These are phyloP conservation scores for Eospalax fontanierii DNA, from an alignment of 2,797 vertebrate genomes.

Conservation along the genomic window DNA sequence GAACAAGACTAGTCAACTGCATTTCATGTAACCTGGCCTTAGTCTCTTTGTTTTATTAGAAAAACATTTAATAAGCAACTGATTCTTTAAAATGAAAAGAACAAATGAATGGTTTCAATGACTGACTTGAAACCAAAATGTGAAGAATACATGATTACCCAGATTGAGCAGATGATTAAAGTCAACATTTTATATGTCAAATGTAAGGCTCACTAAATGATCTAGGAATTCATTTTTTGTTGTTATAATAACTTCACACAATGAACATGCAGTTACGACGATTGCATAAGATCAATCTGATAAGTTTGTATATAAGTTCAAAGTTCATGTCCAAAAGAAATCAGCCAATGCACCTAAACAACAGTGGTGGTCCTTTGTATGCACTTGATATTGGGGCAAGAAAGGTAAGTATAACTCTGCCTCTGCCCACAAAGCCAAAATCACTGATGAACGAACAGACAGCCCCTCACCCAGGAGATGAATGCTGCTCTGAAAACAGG, in stretches of 20 bases:
- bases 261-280: neutral
- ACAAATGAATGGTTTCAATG: constrained; percentile 32
- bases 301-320: neutral
- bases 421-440: neutral
- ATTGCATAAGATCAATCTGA: neutral
- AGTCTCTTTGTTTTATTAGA: constrained; percentile 59
- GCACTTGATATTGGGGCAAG: neutral
- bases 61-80: constrained; percentile 45
- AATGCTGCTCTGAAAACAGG: neutral
- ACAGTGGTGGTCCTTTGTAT: neutral
- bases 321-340: neutral
- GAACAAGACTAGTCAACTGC: neutral
- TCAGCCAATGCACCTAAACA: neutral
- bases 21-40: neutral
- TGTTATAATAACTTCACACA: neutral
- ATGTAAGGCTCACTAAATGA: neutral
- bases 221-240: neutral
- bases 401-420: neutral
- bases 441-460: neutral
- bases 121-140: constrained; percentile 33
- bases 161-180: neutral
- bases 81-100: constrained; percentile 39
- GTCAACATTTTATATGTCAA: neutral
- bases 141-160: neutral
- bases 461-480: neutral